Base-by-base conservation (phyloP, 2,113 vertebrate species). In the Elgaria multicarinata region DNA sequence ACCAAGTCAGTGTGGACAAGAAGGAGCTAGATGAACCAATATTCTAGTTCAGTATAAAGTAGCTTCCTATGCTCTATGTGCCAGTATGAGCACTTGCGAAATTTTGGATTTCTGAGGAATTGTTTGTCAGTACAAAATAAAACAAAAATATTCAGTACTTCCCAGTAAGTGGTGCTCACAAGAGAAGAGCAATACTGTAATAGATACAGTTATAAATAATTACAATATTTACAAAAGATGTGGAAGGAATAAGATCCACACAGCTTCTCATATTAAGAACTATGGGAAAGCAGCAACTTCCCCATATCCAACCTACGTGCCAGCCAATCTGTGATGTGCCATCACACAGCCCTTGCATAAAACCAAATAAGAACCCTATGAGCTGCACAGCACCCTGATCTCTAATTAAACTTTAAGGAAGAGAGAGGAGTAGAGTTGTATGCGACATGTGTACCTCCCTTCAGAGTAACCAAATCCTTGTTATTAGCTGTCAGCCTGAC, bases 401-500 rank as follows among this genome's bases (percentile, higher is more conserved):
- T 76, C 86, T 92, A 91, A 95, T 87, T 90, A 93, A 91, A 76
- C 42, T 90, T 89, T 16, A 24, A 36, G 39, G n/a, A 93, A 28
- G 22, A 91, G 64, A 92, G 66, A 90, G 72, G 58, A 91, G 53
- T 13, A 83, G 87, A 28, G 50, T 31, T 80, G 90, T 72, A 28
- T 55, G 67, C 31, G 26, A 3, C 46, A 62, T 20, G 9, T 74
- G 62, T 69, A 42, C 92, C 89, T 91, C 78, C 22, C 83, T 66
- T 72, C 58, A 77, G 39, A 87, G 90, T 75, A 90, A 93, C 10
- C 67, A 86, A 53, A 87, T 44, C 22, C n/a, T 58, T 83, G 0
- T 18, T 50, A 93, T 69, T 87, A 92, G 86, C 80, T 24, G 67
- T 39, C 91, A 74, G 5, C 82, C 58, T 46, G 78, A 50, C 87